Evolutionary conservation across 2,888 invertebrate species (phyloP), one percentile per base, ranked within the genome.

Genomic region (Hydriomena furcata): DNA sequence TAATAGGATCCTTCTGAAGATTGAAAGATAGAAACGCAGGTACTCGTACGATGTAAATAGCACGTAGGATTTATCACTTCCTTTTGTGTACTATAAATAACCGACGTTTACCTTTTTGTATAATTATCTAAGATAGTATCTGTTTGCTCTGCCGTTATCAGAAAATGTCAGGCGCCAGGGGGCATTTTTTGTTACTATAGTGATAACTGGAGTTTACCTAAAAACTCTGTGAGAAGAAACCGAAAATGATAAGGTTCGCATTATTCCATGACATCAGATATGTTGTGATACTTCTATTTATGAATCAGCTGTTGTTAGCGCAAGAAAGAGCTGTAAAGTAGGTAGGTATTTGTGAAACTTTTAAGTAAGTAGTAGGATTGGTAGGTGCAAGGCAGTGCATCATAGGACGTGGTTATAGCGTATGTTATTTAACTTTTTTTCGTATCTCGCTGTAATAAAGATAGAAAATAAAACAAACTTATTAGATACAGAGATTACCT

Each of bases 241-340:
- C 4, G 30, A n/a, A n/a, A n/a, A n/a, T 37, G 17, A 30, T 17
- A 45, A 42, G 10, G 23, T 6, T 35, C 27, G 23, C 10, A 21
- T 4, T 20, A 20, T 40, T 40, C 36, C 36, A 13, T 49, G 46
- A 56, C 49, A 52, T 43, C 46, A n/a, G 10, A 34, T 36, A 8
- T 12, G 5, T 24, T 2, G 7, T 41, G 41, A 41, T 7, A 24
- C n/a, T n/a, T n/a, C n/a, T n/a, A n/a, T n/a, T n/a, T n/a, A n/a
- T n/a, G n/a, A n/a, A n/a, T n/a, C n/a, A n/a, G n/a, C n/a, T n/a
- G n/a, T n/a, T n/a, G n/a, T n/a, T n/a, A n/a, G n/a, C n/a, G n/a
- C n/a, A n/a, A n/a, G n/a, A n/a, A n/a, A n/a, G n/a, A n/a, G n/a
- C n/a, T n/a, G n/a, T n/a, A n/a, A n/a, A n/a, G n/a, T n/a, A n/a